Base-by-base conservation (phyloP, 2,888 invertebrate species). In the Petrolisthes manimaculis region DNA sequence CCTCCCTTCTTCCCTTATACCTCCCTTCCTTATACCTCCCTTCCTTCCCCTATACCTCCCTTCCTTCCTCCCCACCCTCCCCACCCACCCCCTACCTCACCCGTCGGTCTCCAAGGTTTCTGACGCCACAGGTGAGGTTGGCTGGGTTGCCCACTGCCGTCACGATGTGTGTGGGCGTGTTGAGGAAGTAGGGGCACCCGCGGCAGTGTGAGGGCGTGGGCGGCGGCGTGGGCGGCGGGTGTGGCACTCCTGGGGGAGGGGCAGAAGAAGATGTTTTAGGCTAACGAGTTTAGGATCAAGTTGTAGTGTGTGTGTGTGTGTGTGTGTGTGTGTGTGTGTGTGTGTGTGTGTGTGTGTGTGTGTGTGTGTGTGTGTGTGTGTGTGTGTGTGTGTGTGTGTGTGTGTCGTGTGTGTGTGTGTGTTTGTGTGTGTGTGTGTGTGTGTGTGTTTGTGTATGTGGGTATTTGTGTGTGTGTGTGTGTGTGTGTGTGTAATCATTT, bases 111-210 rank as follows among this genome's bases (percentile, higher is more conserved):
- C 81, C 81, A 9, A 81, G 81, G 61, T 67, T 81, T 37, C 81
- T 61, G 21, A 81, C 81, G 21, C 81, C 81, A n/a, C 81, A 81
- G 67, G 81, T 81, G 37, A 81, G 67, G 81, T 81, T 81, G 51
- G 53, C 81, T 37, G 61, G 61, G 51, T 24, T 67, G 81, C 81
- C 81, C 81, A 81, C 81, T 4, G 81, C 81, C 3, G 81, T 81
- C 2, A 81, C 67, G 67, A 81, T 51, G 81, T 67, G 81, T 14
- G 67, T 81, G 24, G 61, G 61, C 54, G 81, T 81, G 67, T 81
- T 81, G 81, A 81, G 81, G 81, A 81, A 81, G 81, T 81, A 81
- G 67, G 81, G 81, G 67, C 81, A 81, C 61, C 81, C 81, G 81
- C 81, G 81, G 81, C 81, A 81, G 81, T 81, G 81, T 18, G 67